A percentile compares a stretch with the other conserved stretches of the same genome.
These are phyloP conservation scores for Sitobion miscanthi DNA, from an alignment of 1,140 invertebrate genomes.

Conservation along the genomic window DNA sequence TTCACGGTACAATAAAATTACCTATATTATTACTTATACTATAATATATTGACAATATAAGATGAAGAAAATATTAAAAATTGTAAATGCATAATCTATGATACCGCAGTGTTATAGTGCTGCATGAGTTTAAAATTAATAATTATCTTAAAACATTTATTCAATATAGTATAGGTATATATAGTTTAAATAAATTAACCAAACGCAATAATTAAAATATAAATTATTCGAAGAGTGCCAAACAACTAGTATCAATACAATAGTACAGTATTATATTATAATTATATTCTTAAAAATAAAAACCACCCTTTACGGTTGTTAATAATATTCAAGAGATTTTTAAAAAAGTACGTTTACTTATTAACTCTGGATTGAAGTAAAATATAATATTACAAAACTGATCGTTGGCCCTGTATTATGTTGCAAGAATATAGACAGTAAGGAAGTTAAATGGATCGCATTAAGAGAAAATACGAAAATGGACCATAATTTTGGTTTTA, in stretches of 20 bases:
- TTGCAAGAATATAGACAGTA: neutral
- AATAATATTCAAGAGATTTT: neutral
- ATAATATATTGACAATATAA: too few species aligned
- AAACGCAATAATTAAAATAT: neutral
- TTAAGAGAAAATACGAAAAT: slow-evolving; percentile 16
- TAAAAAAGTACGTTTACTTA: neutral
- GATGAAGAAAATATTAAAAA: too few species aligned
- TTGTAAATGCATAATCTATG: too few species aligned
- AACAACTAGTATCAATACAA: neutral
- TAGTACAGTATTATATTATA: neutral
- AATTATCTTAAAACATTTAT: too few species aligned
- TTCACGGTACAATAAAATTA: too few species aligned
- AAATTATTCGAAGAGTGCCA: neutral
- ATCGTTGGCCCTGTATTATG: neutral
- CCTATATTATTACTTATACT: too few species aligned
- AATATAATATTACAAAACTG: slow-evolving; percentile 16
- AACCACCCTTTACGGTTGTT: neutral
- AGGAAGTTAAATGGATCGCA: neutral
- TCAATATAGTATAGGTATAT: too few species aligned
- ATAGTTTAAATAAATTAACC: neutral
- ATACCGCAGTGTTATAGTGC: too few species aligned
- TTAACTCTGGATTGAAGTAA: neutral
- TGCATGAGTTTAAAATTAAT: too few species aligned
- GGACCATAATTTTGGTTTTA: slow-evolving; percentile 22
- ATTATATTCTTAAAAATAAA: neutral